Base-by-base conservation (phyloP, 2,888 invertebrate genomes). In the Chrysomela aeneicollis region DNA sequence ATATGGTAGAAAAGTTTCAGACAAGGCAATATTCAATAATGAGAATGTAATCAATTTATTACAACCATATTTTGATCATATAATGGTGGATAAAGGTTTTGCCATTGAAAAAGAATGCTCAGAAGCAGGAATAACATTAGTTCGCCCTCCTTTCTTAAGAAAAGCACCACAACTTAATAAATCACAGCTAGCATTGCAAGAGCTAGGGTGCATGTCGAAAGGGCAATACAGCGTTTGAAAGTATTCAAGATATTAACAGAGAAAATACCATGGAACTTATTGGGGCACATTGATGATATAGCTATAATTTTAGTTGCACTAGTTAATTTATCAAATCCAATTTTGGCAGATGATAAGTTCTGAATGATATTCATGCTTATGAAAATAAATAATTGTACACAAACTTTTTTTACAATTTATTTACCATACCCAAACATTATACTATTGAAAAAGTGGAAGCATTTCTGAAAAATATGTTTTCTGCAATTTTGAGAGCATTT, bases 111-210 rank as follows among this genome's bases (percentile, higher is more conserved):
- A 50, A 18, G 50, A 50, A 18, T 50, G 50, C 18, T 50, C 22
- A 50, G 50, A 50, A 50, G 50, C 50, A 50, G 50, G 50, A 50
- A 50, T 50, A 50, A 50, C 50, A 50, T 50, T 50, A 17, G 50
- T 50, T 50, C 50, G 50, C 18, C 50, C 50, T 50, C 50, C 50
- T 17, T 50, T 50, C 21, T 19, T 50, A 18, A 50, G 50, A 50
- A 50, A 50, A 50, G 50, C 50, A 50, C 3, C 26, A 5, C 50
- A 50, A 18, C 50, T 50, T 18, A 50, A 50, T 50, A 50, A 50
- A 50, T 50, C 50, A 50, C 50, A 50, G 18, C 17, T 12, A 50
- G 50, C n/a, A n/a, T n/a, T n/a, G n/a, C n/a, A n/a, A n/a, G n/a
- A n/a, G n/a, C n/a, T n/a, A n/a, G n/a, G n/a, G n/a, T n/a, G n/a